Evolutionary conservation across 2,888 invertebrate species (phyloP).

Genomic region (Thalpophila matura): DNA sequence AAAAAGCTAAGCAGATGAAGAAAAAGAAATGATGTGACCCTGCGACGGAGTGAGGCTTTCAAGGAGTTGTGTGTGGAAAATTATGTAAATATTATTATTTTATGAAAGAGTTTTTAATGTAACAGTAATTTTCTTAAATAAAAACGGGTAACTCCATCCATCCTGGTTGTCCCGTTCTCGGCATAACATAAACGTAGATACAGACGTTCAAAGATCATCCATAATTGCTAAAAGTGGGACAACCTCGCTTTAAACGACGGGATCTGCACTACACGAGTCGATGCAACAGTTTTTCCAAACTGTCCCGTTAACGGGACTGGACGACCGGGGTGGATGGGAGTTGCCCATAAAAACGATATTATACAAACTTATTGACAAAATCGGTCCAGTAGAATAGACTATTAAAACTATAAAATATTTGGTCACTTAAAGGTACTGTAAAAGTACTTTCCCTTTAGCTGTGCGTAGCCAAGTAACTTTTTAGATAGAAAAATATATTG

Average conservation of each 20-base stretch:
- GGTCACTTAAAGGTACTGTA: background rate
- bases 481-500: conserved; percentile 38
- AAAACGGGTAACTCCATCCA: no score
- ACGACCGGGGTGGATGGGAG: no score
- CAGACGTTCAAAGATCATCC: no score
- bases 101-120: background rate
- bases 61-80: conserved; percentile 53
- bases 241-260: no score
- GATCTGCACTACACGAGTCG: no score
- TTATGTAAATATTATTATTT: conserved; percentile 54
- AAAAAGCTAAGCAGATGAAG: conserved; percentile 94
- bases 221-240: background rate
- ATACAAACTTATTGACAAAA: background rate
- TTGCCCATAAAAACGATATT: no score
- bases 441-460: background rate
- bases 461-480: background rate
- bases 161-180: no score
- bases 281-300: no score
- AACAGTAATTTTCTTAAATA: background rate
- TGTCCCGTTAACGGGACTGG: no score
- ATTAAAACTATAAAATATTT: background rate
- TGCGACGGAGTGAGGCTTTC: conserved; percentile 32
- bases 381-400: conserved; percentile 6
- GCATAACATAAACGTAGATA: no score
- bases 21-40: conserved; percentile 92